phyloP scores from a whole-genome alignment of 1,140 invertebrate species.

The Drosophila subpulchrella region DNA sequence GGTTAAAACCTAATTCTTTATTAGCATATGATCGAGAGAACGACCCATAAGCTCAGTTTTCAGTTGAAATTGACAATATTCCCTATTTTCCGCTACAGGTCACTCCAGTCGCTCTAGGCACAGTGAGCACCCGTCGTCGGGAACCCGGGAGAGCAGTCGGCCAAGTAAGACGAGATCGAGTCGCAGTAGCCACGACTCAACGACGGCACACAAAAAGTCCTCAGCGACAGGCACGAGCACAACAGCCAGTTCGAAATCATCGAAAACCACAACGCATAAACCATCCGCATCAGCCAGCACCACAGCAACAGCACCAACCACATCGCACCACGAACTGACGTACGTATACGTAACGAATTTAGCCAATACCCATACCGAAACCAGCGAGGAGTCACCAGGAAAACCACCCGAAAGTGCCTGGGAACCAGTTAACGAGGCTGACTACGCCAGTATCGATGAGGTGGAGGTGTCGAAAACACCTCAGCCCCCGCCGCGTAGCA shows the following conservation, averaged over 20 bases:
- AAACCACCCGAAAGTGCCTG: not conserved
- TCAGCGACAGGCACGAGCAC: conserved; percentile 35
- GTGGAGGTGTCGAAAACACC: conserved; percentile 27
- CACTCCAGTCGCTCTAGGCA: conserved; percentile 82
- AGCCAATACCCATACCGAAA: conserved; percentile 68
- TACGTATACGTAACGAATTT: conserved; percentile 84
- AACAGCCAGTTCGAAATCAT: conserved; percentile 35
- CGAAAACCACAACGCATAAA: conserved; percentile 59
- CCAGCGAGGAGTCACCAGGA: conserved; percentile 30
- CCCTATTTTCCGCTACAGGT: conserved; percentile 42
- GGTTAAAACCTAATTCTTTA: too few relatives aligned
- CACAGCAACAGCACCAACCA: conserved; percentile 38
- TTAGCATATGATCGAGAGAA: too few relatives aligned
- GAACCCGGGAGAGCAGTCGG: conserved; percentile 39
- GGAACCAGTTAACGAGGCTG: conserved; percentile 24
- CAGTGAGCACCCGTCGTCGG: conserved; percentile 55
- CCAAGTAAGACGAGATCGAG: conserved; percentile 59
- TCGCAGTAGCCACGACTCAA: conserved; percentile 57
- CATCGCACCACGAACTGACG: conserved; percentile 76
- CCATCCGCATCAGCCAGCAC: conserved; percentile 35
- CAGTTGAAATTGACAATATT: not conserved
- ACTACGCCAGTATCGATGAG: conserved; percentile 66
- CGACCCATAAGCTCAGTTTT: too few relatives aligned
- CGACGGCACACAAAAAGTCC: conserved; percentile 64
- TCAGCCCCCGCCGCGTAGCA: conserved; percentile 59